A percentile compares a stretch with the other conserved stretches of the same genome.
Evolutionary conservation across 2,888 invertebrate species (phyloP).

Genomic region (Drosophila neoperkinsi): DNA sequence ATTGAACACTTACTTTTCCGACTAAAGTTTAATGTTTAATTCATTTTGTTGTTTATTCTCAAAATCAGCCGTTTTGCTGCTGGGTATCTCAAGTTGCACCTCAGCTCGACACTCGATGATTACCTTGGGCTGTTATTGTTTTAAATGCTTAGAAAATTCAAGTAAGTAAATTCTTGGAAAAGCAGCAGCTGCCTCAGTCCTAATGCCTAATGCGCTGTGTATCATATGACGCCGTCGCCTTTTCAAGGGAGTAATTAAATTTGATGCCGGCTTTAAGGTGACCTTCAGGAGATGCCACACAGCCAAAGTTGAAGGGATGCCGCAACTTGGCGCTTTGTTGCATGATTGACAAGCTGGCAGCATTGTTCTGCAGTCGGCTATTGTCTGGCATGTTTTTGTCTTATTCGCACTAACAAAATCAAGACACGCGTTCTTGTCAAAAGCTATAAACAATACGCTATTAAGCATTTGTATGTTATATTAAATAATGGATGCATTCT

Average conservation of each 20-base stretch:
- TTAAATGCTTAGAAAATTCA: slow-evolving; percentile 54
- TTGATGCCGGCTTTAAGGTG: slow-evolving; percentile 58
- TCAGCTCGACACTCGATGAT: not conserved
- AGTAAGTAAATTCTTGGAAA: slow-evolving; percentile 30
- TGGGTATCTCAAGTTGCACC: slow-evolving; percentile 6
- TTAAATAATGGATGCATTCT: not conserved
- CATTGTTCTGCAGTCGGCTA: slow-evolving; percentile 33
- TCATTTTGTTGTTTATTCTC: not conserved
- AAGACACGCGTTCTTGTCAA: slow-evolving; percentile 28
- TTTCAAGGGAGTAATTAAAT: slow-evolving; percentile 58
- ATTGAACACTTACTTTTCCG: not conserved
- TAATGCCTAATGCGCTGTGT: slow-evolving; percentile 39
- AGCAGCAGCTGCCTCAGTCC: slow-evolving; percentile 56
- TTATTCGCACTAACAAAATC: slow-evolving; percentile 58
- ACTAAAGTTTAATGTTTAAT: not conserved
- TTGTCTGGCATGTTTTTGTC: slow-evolving; percentile 41
- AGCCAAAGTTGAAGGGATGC: not conserved
- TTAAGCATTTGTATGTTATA: not conserved
- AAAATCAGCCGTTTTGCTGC: not conserved
- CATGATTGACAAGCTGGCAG: slow-evolving; percentile 60
- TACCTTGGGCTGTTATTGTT: slow-evolving; percentile 36
- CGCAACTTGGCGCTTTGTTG: slow-evolving; percentile 8
- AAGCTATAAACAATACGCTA: slow-evolving; percentile 56
- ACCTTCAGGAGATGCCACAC: slow-evolving; percentile 36
- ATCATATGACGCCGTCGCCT: slow-evolving; percentile 46